Base-by-base conservation (phyloP, 2,888 invertebrate genomes). In the Mythimna loreyi region DNA sequence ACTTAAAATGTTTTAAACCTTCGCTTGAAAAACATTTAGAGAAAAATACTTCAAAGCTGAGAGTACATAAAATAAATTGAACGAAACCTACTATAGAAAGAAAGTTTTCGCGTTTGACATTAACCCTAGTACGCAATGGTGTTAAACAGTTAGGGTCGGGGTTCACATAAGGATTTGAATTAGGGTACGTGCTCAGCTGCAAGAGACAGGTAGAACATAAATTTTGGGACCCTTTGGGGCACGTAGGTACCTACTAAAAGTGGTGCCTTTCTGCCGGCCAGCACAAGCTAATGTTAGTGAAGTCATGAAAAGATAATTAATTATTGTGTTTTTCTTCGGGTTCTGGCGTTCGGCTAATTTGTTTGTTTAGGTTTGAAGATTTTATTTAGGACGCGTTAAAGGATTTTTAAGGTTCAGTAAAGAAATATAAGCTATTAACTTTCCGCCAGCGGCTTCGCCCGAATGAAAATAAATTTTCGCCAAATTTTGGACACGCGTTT, bases 171-270 rank as follows among this genome's bases (percentile, higher is more conserved):
- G 89, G 87, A 83, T 89, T 89, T 90, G 89, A 92, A 91, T 91
- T 90, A 91, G 90, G 91, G 92, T 85, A 83, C 80, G 82, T 81
- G 69, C 88, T 82, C 91, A 92, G 90, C 89, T 94, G 94, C 81
- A 85, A 78, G 82, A 85, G 92, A 93, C 93, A 93, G 91, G 92
- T 92, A 88, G 86, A 89, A 91, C 90, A 92, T 94, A 93, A 92
- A 93, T 93, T 92, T 85, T 81, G 72, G 83, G 84, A 90, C 91
- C 93, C 91, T 92, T 92, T 92, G 89, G 89, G 88, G 84, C 85
- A 87, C 88, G 89, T 89, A 91, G n/a, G n/a, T n/a, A n/a, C n/a
- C 90, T 90, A 91, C 90, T 89, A 90, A 92, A 92, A n/a, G n/a
- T n/a, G n/a, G 90, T 92, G 88, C 89, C 89, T 85, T 88, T 87